Conservation (phyloP, 2,797 vertebrate genomes). For the Arremon brunneinucha region DNA sequence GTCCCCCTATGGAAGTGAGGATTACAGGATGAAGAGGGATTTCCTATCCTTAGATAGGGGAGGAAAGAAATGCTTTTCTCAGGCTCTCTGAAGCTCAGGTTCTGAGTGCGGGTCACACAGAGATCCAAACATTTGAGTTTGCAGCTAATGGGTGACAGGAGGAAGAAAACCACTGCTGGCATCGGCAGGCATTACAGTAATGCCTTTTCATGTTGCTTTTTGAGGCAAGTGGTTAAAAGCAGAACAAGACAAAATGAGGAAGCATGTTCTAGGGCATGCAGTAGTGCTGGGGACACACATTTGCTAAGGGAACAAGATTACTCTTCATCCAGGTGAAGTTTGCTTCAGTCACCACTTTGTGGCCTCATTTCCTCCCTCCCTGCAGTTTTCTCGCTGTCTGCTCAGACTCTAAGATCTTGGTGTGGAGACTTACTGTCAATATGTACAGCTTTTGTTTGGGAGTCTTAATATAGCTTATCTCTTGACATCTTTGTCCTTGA, state of each 20-base stretch:
- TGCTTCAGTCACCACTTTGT: background rate
- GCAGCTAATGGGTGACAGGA: background rate
- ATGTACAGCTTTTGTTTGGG: background rate
- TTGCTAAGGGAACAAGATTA: background rate
- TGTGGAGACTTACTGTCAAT: background rate
- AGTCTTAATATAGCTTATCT: background rate
- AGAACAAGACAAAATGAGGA: background rate
- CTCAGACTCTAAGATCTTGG: background rate
- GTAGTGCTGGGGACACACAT: fast-evolving
- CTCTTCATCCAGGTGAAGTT: background rate
- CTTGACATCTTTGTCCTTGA: background rate
- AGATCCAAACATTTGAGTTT: background rate
- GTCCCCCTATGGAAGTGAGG: background rate
- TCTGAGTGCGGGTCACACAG: background rate
- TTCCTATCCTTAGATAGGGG: background rate
- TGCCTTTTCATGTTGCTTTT: background rate
- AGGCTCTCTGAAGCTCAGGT: background rate
- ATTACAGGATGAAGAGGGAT: background rate
- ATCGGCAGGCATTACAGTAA: background rate
- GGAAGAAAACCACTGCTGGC: background rate
- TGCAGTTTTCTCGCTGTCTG: background rate
- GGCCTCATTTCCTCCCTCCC: background rate
- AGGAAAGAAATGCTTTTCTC: background rate
- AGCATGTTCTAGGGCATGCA: background rate
- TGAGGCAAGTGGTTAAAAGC: background rate